Evolutionary conservation across 2,888 invertebrate genomes (phyloP), one percentile per base, ranked within the genome.

Genomic region (Temnothorax unifasciatus): DNA sequence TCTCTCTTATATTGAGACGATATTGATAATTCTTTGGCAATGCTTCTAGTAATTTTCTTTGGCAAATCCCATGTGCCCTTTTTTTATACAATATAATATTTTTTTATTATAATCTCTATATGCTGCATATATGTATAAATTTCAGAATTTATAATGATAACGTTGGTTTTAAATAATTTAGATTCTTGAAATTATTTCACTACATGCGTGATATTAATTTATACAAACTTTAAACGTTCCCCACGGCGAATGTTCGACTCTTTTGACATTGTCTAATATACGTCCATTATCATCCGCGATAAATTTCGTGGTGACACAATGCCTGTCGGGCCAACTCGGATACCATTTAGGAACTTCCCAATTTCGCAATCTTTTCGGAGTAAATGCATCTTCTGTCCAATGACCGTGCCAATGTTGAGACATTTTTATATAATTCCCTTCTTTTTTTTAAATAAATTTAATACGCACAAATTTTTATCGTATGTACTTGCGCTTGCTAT

Each of bases 321-420:
- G 93, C 77, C 76, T 90, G 54, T 66, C 85, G 15, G 92, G 93
- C 91, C 90, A 90, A 57, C 86, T 87, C 2, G 92, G 90, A 87
- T 93, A 91, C 92, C 92, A 93, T 61, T 91, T 92, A 50, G 93
- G 91, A 76, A 93, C 89, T 87, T 93, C 90, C 93, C 93, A 93
- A 87, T 92, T 93, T 87, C 89, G 87, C 69, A 93, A 88, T 87
- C 89, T 90, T 59, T 82, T 83, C 47, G 93, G 89, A 74, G 86
- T 89, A 81, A 90, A 93, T 82, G 89, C 50, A 63, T 92, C 90
- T 41, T 93, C 92, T 63, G 87, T 87, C 92, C 92, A 92, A 83
- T 92, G 88, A 41, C 90, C 92, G 68, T 91, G 90, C 93, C 93
- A 93, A 87, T 87, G 85, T 85, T 93, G 93, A 25, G 93, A 92